Evolutionary conservation across 2,797 vertebrate genomes (phyloP).

Genomic region (Macroramphosus scolopax): DNA sequence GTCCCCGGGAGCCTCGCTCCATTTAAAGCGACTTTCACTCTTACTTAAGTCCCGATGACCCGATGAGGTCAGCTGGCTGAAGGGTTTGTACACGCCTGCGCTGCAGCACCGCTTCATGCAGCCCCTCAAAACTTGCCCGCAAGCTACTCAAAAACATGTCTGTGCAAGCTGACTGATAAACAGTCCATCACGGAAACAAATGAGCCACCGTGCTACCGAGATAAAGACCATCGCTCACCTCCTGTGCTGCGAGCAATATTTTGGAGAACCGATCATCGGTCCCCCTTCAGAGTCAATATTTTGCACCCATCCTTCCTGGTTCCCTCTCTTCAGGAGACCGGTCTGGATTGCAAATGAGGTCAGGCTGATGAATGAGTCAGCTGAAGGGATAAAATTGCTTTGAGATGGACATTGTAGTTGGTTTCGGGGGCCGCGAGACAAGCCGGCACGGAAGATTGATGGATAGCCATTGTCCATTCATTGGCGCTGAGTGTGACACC

Average conservation of each 20-base stretch:
- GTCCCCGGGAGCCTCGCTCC: conserved; percentile 70
- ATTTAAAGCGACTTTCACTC: conserved; percentile 84
- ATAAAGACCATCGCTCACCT: conserved; percentile 59
- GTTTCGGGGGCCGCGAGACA: conserved; percentile 63
- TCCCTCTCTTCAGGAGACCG: conserved; percentile 41
- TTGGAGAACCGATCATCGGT: conserved; percentile 45
- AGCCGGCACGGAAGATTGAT: conserved; percentile 77
- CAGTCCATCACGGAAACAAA: conserved; percentile 74
- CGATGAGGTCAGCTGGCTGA: conserved; percentile 76
- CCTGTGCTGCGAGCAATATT: conserved; percentile 59
- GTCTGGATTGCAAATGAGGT: conserved; percentile 71
- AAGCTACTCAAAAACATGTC: conserved; percentile 63
- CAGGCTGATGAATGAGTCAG: conserved; percentile 76
- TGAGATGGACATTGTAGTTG: conserved; percentile 77
- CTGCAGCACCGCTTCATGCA: conserved; percentile 55
- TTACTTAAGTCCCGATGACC: conserved; percentile 83
- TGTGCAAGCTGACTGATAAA: conserved; percentile 71
- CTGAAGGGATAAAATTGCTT: conserved; percentile 74
- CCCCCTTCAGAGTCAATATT: conserved; percentile 62
- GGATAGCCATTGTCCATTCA: conserved; percentile 78
- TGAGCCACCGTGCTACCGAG: conserved; percentile 55
- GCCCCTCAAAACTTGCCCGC: conserved; percentile 67
- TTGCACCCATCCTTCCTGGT: conserved; percentile 42
- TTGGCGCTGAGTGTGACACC: conserved; percentile 67
- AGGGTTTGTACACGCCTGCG: conserved; percentile 66